Evolutionary conservation across 2,888 invertebrate genomes (phyloP), one percentile per base, ranked within the genome.

Genomic region (Polydrusus cervinus): DNA sequence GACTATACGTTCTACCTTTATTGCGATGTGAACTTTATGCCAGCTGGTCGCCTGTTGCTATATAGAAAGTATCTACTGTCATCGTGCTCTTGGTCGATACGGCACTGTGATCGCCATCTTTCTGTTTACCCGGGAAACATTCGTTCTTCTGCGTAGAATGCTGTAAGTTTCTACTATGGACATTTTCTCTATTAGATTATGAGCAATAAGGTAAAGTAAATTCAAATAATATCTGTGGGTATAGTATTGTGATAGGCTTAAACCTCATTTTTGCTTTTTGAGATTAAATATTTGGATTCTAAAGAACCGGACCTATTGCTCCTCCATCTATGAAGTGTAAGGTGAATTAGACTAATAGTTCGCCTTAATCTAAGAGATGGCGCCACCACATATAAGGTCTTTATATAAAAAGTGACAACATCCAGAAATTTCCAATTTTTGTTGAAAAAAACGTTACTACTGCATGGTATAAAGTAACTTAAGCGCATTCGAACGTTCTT

Each of bases 31-130:
- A 25, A 62, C 16, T 20, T 43, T 45, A 40, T 45, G 62, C 62
- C 62, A 62, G 62, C 62, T 62, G 62, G 62, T 43, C 45, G 62
- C 62, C 45, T 62, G 62, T 62, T 62, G 62, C 45, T 25, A 62
- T 25, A 62, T 62, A 62, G 45, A 25, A 30, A 30, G 20, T n/a
- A 30, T n/a, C 13, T 11, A 6, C 10, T 51, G 3, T 51, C 10
- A 51, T 6, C 2, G 20, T 9, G 18, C 47, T 14, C 1, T 13
- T 20, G 51, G 9, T 20, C 20, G 18, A 51, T 20, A 51, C 13
- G 3, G 20, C 13, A 20, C 51, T 10, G 2, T 20, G 9, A 5
- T 20, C 51, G 51, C 11, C 51, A 51, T 20, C 51, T 51, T 1
- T 20, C 13, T 2, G 13, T 11, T 20, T 3, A 1, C 20, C 6